These are phyloP conservation scores for Picathartes gymnocephalus DNA, from an alignment of 2,113 vertebrate genomes.

Conservation along the genomic window DNA sequence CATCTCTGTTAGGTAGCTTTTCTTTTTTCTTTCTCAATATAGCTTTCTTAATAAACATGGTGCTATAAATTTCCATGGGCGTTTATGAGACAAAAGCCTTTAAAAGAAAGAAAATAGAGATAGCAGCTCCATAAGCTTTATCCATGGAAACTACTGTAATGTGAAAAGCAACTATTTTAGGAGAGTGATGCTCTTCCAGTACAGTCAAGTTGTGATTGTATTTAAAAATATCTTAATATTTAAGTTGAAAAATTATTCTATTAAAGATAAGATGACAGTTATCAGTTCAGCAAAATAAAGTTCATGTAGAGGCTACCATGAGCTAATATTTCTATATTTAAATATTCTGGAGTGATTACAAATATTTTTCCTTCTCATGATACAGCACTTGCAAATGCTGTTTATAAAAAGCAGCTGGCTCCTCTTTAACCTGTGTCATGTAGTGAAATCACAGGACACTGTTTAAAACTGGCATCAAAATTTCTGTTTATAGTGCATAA, in stretches of 20 bases:
- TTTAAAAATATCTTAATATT: not conserved
- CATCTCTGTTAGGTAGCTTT: not conserved
- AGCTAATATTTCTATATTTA: conserved; percentile 4
- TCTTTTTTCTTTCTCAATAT: not conserved
- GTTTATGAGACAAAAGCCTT: not conserved
- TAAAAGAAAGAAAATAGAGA: not conserved
- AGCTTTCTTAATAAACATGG: not conserved
- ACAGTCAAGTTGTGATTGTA: not conserved
- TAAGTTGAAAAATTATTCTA: not conserved
- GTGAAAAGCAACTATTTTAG: not conserved
- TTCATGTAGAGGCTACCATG: not conserved
- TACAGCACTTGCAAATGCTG: not conserved
- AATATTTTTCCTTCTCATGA: not conserved
- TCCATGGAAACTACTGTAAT: not conserved
- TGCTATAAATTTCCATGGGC: not conserved
- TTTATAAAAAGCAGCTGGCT: conserved; percentile 4
- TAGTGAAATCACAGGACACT: not conserved
- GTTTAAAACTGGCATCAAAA: not conserved
- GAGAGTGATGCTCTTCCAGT: not conserved
- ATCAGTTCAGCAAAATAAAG: not conserved
- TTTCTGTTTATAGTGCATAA: not conserved
- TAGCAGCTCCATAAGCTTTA: not conserved
- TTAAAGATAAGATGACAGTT: not conserved
- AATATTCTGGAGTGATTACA: not conserved
- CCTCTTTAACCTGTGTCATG: not conserved